Base-by-base conservation (phyloP, 2,888 invertebrate genomes). In the Cerceris ruficornis region DNA sequence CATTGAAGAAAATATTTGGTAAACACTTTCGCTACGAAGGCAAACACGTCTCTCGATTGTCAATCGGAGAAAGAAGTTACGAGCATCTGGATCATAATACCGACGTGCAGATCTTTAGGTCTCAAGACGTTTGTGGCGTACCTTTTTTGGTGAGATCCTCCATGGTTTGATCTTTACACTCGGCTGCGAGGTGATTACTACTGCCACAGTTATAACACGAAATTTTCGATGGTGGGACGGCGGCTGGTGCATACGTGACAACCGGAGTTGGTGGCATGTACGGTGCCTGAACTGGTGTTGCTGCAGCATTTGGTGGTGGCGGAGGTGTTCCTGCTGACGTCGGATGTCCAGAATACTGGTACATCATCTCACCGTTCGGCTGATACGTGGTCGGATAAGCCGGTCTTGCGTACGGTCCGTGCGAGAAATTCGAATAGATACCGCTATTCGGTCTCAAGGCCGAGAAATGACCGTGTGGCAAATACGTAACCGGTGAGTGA, bases 201-300 rank as follows among this genome's bases (percentile, higher is more conserved):
- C 96, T 96, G 77, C 98, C 98, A 93, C 98, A 98, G 92, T 98
- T 98, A 93, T 96, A 98, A 93, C 98, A 98, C 57, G 97, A 96
- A 69, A 95, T 93, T 91, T 96, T 95, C 58, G 94, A 94, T 65
- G 94, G 94, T 83, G 94, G 94, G 88, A 93, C 94, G 80, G 93
- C 93, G 50, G 94, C 93, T n/a, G 94, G 94, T 52, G 91, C 88
- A 72, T 91, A 91, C 17, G 91, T 90, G 59, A 92, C 90, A 69
- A 90, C 89, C 70, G 90, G 89, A 50, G 91, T 90, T 2, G 91
- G 86, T 67, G 92, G 90, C 74, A 92, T 90, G 76, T 90, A 88
- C 60, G 90, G 91, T 80, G 90, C 89, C 88, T 88, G 90, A 59
- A 87, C 89, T 80, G 89, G 90, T 61, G 89, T 82, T 46, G 88